Evolutionary conservation across 2,113 vertebrate species (phyloP), one percentile per base, ranked within the genome.

Genomic region (Paramormyrops kingsleyae): DNA sequence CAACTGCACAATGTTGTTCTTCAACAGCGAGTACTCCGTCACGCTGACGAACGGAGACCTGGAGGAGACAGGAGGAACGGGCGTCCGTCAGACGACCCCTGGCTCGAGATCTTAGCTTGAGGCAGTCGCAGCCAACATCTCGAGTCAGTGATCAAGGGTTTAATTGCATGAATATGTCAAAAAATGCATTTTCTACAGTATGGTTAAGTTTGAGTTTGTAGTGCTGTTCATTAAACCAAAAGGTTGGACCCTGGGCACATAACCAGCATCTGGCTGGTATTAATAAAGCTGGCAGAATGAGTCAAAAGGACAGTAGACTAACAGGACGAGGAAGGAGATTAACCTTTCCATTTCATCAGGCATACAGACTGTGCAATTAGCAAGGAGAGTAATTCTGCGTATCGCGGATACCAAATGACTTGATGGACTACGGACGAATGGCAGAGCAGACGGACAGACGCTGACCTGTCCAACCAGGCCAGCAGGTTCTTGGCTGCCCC

Each of bases 1-100:
- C 95, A 97, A 96, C 95, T 98, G 97, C 95, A 98, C 97, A 89
- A 99, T 97, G 93, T 99, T 97, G 94, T 97, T 98, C 96, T 98
- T 99, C 94, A 98, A 95, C 94, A 98, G 94, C 15, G 97, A 98
- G 93, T 98, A 98, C 94, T 99, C 98, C 83, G 97, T 97, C 96
- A 98, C 97, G 1, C 97, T 97, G 94, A 98, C 97, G 92, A 98
- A 98, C 0, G 98, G 97, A 93, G 98, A 97, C 95, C 98, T 99
- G 95, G 19, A 92, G 91, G 13, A 91, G 62, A 89, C 52, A 92
- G 90, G 15, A 91, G 90, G 46, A 80, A 91, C 0, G 3, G 56
- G 84, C 56, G 13, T 87, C 90, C 35, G 8, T 21, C 3, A 92
- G 91, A 52, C 91, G 56, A 88, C 59, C 90, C 2, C 5, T n/a